These are phyloP conservation scores for Chymomyza fuscimana DNA, from an alignment of 2,888 invertebrate genomes.

Conservation along the genomic window DNA sequence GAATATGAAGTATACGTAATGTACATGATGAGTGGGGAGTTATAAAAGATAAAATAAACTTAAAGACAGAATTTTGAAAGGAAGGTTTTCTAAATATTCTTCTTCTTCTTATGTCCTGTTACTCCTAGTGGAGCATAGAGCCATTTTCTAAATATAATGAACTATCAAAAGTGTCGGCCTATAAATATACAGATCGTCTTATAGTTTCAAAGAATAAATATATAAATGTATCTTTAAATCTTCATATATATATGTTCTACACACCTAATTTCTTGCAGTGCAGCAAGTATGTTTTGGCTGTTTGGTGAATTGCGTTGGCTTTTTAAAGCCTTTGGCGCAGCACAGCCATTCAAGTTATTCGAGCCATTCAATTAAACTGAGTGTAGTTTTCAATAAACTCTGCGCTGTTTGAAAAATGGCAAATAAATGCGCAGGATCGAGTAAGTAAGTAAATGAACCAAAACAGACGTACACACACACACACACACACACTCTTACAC, in stretches of 20 bases:
- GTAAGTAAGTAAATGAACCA: constrained; percentile 41
- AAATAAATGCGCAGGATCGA: constrained; percentile 57
- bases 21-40: too few relatives aligned
- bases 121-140: too few relatives aligned
- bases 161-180: too few relatives aligned
- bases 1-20: too few relatives aligned
- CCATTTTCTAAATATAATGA: too few relatives aligned
- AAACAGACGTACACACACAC: constrained; percentile 9
- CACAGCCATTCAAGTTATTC: neutral
- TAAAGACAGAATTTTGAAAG: too few relatives aligned
- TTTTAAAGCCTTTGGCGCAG: constrained; percentile 49
- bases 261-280: neutral
- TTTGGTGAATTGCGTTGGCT: constrained; percentile 13
- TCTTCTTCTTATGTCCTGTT: too few relatives aligned
- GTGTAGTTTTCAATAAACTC: constrained; percentile 73
- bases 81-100: too few relatives aligned
- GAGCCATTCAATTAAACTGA: constrained; percentile 67
- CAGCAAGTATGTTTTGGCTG: neutral
- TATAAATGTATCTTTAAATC: too few relatives aligned
- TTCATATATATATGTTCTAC: neutral
- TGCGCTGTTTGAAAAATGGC: constrained; percentile 57
- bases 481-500: neutral
- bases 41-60: too few relatives aligned
- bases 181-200: too few relatives aligned
- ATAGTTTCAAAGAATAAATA: too few relatives aligned